Conservation (phyloP, 2,113 vertebrate species). For the Pagrus major region DNA sequence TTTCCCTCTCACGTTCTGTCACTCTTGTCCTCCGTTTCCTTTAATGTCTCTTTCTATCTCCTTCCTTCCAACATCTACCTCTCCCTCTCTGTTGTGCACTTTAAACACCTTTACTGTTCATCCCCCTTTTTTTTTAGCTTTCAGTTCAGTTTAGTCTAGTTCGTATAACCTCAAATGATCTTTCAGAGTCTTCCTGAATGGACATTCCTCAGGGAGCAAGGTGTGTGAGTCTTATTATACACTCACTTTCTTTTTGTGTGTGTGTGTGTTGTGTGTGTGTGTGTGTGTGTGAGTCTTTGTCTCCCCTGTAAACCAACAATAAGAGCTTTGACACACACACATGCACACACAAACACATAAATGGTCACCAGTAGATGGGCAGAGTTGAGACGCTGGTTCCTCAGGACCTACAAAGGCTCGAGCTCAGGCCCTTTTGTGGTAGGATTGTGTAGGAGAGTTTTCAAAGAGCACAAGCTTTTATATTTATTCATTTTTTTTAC, state of each 20-base stretch:
- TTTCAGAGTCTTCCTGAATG: not conserved
- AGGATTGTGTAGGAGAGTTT: not conserved
- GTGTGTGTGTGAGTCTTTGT: conserved; percentile 56
- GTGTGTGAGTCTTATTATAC: conserved; percentile 28
- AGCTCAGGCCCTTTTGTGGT: conserved; percentile 3
- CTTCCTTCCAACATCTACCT: not conserved
- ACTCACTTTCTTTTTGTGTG: conserved; percentile 19
- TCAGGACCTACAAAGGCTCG: not conserved
- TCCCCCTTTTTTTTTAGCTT: not conserved
- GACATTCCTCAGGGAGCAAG: conserved; percentile 42
- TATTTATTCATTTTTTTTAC: not conserved
- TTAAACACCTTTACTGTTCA: not conserved
- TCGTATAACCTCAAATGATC: conserved; percentile 4
- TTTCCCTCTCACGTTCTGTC: conserved; percentile 12
- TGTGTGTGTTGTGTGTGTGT: conserved; percentile 1
- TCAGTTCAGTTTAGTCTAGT: not conserved
- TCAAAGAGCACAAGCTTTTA: not conserved
- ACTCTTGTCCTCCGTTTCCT: not conserved
- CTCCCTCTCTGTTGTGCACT: not conserved
- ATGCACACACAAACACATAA: conserved; percentile 29
- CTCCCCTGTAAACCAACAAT: conserved; percentile 67
- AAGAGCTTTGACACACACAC: conserved; percentile 67
- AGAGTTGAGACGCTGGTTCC: conserved; percentile 20
- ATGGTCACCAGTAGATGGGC: conserved; percentile 16
- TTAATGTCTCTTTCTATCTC: not conserved